Base-by-base conservation (phyloP, 1,140 invertebrate species). In the Globodera rostochiensis region DNA sequence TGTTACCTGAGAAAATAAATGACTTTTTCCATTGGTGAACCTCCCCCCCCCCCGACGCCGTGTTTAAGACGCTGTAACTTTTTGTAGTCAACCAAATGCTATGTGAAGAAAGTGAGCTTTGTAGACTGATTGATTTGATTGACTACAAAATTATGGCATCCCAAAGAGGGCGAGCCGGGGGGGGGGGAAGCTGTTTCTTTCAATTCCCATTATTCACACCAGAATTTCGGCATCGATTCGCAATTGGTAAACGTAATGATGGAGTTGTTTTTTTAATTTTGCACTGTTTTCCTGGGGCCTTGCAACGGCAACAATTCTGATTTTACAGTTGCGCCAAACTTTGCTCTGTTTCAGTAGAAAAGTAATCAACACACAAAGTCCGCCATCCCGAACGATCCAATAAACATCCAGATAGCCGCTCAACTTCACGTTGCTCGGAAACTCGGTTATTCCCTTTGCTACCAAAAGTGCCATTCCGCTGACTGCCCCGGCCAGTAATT, bases 231-330 rank as follows among this genome's bases (percentile, higher is more conserved):
- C 97, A 85, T 97, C 95, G 88, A 99, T 97, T 86, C 98, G 93
- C 25, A 99, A 92, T 90, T 99, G 95, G 90, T 99, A 99, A 64
- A 99, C 92, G 92, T 98, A 98, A 90, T 94, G 96, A 90, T 97
- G 95, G 49, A 99, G 92, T 91, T 98, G 96, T 90, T 98, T 97
- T 91, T 98, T 98, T 95, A 99, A 98, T 91, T 98, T 96, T 86
- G 98, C 97, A 21, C 95, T 98, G 91, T 99, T 99, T 89, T 99
- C 97, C 90, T 97, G 95, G 92, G 97, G 94, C 91, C 98, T 96
- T 64, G 98, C 98, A 4, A 99, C 96, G 19, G 97, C 98, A 91
- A 99, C 99, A 87, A 99, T 97, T 80, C 97, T 93, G 91, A 98
- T 93, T 91, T 96, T 96, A 91, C 97, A 99, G 87, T 97, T 97